Evolutionary conservation across 2,113 vertebrate species (phyloP).

Genomic region (Echinops telfairi): DNA sequence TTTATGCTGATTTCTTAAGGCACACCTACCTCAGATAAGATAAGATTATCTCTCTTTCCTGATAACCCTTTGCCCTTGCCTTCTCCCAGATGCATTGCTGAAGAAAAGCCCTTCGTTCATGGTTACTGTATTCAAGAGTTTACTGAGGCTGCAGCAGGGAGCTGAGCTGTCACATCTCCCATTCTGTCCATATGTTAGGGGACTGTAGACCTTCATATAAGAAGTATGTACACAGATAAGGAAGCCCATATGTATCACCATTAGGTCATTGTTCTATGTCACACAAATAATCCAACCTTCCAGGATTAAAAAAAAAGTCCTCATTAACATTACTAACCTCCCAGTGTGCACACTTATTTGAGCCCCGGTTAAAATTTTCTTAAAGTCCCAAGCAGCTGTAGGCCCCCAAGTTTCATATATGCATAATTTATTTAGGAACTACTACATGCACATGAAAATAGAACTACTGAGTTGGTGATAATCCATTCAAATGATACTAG

Average conservation of each 20-base stretch:
- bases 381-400: not conserved
- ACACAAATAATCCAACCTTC: constrained; percentile 32
- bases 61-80: not conserved
- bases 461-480: not conserved
- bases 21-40: not conserved
- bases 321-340: constrained; percentile 30
- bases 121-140: not conserved
- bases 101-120: not conserved
- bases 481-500: not conserved
- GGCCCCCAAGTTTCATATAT: not conserved
- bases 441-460: not conserved
- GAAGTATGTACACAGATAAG: not conserved
- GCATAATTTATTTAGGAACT: constrained; percentile 46
- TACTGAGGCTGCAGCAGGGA: rapidly evolving
- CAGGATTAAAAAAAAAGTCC: constrained; percentile 8
- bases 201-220: not conserved
- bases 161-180: not conserved
- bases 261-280: not conserved
- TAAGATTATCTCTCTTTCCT: not conserved
- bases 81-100: not conserved
- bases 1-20: not conserved
- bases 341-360: not conserved
- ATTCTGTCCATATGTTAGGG: not conserved
- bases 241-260: not conserved
- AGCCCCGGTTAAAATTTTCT: constrained; percentile 10